phyloP scores from a whole-genome alignment of 2,113 vertebrate species.

The Alligator mississippiensis region DNA sequence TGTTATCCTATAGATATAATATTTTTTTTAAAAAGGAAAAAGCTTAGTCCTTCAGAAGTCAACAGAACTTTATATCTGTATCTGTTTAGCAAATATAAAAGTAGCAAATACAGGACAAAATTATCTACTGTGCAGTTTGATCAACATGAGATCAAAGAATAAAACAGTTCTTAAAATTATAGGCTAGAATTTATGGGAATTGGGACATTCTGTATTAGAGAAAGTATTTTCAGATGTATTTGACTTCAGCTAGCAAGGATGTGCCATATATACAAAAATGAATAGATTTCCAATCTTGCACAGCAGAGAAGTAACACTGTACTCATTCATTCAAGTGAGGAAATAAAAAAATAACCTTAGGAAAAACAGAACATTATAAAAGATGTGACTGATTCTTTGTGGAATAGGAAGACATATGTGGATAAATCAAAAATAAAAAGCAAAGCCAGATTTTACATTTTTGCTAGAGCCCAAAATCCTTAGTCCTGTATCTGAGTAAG shows the following conservation, averaged over 20 bases:
- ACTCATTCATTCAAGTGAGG: not conserved
- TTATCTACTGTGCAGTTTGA: not conserved
- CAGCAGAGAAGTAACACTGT: not conserved
- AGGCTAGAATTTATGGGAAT: not conserved
- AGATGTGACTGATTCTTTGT: not conserved
- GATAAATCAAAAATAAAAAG: not conserved
- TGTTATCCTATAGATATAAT: not conserved
- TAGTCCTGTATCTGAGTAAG: not conserved
- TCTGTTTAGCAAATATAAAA: not conserved
- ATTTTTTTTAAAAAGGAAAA: not conserved
- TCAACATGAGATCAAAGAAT: not conserved
- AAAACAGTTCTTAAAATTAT: not conserved
- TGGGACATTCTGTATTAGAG: not conserved
- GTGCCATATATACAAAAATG: not conserved
- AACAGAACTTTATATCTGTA: not conserved
- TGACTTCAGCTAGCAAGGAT: not conserved
- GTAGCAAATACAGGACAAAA: not conserved
- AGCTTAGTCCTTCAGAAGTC: not conserved
- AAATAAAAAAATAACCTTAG: not conserved
- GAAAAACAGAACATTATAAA: not conserved
- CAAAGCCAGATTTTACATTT: not conserved
- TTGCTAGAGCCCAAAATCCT: not conserved
- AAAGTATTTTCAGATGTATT: not conserved
- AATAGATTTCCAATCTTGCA: not conserved
- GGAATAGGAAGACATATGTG: not conserved